phyloP scores from a whole-genome alignment of 2,888 invertebrate species.

The Coleophora flavipennella region DNA sequence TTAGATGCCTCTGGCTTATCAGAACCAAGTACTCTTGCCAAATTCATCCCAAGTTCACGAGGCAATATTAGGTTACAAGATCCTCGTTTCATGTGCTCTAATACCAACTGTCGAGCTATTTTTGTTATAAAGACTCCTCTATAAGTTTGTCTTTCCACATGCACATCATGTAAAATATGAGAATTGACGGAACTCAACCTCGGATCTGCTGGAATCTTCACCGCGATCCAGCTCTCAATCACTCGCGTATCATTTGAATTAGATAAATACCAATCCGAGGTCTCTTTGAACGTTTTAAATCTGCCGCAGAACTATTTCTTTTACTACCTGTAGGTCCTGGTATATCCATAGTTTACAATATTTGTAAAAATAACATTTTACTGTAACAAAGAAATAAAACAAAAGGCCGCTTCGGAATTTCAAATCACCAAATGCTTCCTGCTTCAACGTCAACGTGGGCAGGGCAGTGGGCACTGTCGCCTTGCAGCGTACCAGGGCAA shows the following conservation, averaged over 20 bases:
- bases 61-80: conserved; percentile 1
- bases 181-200: neutral
- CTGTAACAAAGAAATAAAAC: neutral
- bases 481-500: no score
- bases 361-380: conserved; percentile 1
- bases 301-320: conserved; percentile 1
- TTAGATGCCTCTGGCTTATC: neutral
- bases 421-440: no score
- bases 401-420: no score
- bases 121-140: neutral
- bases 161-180: neutral
- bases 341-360: conserved; percentile 1
- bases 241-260: neutral
- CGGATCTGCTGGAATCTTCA: neutral
- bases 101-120: neutral
- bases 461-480: no score
- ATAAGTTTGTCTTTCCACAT: neutral
- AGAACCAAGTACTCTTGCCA: conserved; percentile 1
- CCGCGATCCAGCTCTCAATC: neutral
- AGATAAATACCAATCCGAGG: neutral
- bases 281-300: conserved; percentile 1
- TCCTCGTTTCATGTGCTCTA: conserved; percentile 1
- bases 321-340: neutral
- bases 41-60: conserved; percentile 1
- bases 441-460: no score